phyloP scores from a whole-genome alignment of 2,888 invertebrate genomes.

The Hypomecis punctinalis region DNA sequence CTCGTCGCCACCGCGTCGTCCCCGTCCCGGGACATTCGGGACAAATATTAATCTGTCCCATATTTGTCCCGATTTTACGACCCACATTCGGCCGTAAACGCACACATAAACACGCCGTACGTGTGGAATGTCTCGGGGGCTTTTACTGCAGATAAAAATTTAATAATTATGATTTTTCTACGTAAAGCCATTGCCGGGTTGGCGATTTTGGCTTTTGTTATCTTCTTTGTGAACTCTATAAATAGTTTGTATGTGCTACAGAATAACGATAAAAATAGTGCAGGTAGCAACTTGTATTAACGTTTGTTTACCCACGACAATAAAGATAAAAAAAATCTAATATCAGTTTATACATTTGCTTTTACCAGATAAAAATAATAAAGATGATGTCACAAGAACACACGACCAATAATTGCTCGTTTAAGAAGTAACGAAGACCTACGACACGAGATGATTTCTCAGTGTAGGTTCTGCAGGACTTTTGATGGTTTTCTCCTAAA shows the following conservation, averaged over 20 bases:
- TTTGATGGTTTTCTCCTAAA: no score
- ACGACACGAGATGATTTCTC: no score
- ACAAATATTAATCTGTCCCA: conserved; percentile 38
- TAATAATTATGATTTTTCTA: conserved; percentile 30
- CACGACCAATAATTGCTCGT: no score
- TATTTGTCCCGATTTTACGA: conserved; percentile 44
- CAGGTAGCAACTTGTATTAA: no score
- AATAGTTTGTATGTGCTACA: conserved; percentile 2
- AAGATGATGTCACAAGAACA: no score
- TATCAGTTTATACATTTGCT: no score
- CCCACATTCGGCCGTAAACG: conserved; percentile 24
- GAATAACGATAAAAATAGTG: not conserved
- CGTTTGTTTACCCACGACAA: no score
- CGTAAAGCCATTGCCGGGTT: conserved; percentile 11
- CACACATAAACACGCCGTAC: conserved; percentile 20
- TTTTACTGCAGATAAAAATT: conserved; percentile 39
- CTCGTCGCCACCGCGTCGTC: conserved; percentile 10
- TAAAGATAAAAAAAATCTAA: no score
- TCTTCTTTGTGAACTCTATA: not conserved
- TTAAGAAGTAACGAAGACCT: no score
- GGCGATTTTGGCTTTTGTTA: conserved; percentile 4
- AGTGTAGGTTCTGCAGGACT: no score
- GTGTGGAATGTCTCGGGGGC: conserved; percentile 26
- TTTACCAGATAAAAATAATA: no score
- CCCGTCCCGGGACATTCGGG: conserved; percentile 19